phyloP scores from a whole-genome alignment of 2,113 vertebrate genomes.

The Amphiprion ocellaris region DNA sequence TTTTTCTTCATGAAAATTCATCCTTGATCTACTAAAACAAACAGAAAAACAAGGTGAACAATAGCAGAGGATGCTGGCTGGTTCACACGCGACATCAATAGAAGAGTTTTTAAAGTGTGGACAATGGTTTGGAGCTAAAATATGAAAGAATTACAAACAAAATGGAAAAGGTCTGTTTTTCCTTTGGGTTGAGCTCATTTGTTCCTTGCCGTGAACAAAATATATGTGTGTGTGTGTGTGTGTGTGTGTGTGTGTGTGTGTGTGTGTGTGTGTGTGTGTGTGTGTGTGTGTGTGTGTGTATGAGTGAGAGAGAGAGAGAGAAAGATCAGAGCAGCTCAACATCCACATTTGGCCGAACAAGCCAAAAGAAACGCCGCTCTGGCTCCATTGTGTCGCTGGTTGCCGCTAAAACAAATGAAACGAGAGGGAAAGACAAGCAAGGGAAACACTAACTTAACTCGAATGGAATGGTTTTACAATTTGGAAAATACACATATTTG shows the following conservation, averaged over 20 bases:
- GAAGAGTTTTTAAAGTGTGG: neutral
- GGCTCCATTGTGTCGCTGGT: conserved; percentile 15
- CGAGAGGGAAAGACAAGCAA: neutral
- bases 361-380: conserved; percentile 25
- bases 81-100: neutral
- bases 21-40: neutral
- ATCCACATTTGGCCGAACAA: conserved; percentile 1
- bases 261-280: too few relatives aligned
- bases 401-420: neutral
- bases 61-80: neutral
- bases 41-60: conserved; percentile 14
- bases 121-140: neutral
- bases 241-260: neutral
- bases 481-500: neutral
- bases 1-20: neutral
- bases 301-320: neutral
- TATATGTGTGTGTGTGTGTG: too few relatives aligned
- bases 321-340: neutral
- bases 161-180: neutral
- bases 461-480: neutral
- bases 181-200: neutral
- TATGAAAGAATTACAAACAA: conserved; percentile 5
- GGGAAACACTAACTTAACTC: neutral
- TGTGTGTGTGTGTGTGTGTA: neutral
- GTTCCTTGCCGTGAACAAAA: neutral